Conservation (phyloP, 2,113 vertebrate species). For the Sylvietta virens region DNA sequence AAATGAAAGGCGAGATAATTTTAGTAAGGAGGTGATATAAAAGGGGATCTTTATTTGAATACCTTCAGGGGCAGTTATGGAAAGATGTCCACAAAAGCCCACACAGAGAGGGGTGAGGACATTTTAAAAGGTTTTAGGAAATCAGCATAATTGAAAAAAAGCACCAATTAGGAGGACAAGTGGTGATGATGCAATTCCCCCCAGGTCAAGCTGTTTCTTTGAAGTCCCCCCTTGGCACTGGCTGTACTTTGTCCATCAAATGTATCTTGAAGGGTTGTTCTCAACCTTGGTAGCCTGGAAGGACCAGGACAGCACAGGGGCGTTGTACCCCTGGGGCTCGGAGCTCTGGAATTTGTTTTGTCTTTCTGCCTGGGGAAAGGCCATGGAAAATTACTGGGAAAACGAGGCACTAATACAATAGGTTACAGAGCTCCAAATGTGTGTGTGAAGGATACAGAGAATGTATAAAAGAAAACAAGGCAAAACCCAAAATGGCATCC, state of each 20-base stretch:
- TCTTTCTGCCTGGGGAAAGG: neutral
- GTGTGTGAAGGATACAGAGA: neutral
- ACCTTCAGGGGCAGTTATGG: neutral
- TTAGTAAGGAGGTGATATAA: neutral
- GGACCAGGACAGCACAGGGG: neutral
- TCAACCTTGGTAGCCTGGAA: neutral
- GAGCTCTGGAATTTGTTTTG: neutral
- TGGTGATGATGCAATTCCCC: neutral
- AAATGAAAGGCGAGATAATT: neutral
- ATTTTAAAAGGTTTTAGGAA: neutral
- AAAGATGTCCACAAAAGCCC: neutral
- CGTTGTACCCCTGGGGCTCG: neutral
- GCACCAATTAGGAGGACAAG: neutral
- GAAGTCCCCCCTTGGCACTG: neutral
- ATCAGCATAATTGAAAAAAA: neutral
- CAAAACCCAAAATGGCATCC: neutral
- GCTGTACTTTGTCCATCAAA: neutral
- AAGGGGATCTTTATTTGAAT: neutral
- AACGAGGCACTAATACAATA: neutral
- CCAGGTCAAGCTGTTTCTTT: neutral
- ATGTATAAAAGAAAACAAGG: neutral
- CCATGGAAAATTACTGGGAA: neutral
- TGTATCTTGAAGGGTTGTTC: neutral
- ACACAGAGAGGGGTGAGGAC: neutral
- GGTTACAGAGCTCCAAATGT: neutral